These are phyloP conservation scores for Mastomys coucha DNA, from an alignment of 2,113 vertebrate species.

Conservation along the genomic window DNA sequence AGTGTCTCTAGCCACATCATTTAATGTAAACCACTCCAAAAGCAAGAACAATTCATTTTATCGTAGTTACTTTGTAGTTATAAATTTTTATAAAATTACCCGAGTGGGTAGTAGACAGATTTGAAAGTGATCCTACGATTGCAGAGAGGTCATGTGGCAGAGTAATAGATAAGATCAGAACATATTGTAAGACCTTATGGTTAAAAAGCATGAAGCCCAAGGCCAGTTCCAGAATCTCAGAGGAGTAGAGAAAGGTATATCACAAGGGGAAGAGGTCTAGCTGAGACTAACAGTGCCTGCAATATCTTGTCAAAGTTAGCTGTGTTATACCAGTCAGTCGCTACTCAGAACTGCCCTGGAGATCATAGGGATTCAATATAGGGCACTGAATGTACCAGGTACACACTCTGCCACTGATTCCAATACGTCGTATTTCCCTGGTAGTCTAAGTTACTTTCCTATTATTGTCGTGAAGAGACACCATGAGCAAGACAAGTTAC, in stretches of 20 bases:
- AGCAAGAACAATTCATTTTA: not conserved
- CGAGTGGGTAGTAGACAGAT: not conserved
- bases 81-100: not conserved
- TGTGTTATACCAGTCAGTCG: not conserved
- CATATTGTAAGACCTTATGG: not conserved
- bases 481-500: not conserved
- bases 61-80: not conserved
- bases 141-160: not conserved
- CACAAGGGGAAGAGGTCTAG: accelerated
- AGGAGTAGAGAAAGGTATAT: not conserved
- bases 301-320: not conserved
- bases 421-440: not conserved
- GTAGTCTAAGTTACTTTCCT: not conserved
- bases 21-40: not conserved
- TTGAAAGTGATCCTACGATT: not conserved
- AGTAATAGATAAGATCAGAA: not conserved
- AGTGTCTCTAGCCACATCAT: not conserved
- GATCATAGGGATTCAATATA: not conserved
- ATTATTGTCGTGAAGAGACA: not conserved
- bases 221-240: not conserved
- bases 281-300: not conserved
- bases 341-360: not conserved
- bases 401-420: not conserved
- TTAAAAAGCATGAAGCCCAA: not conserved
- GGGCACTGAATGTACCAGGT: not conserved